These are phyloP conservation scores for Bombylius discolor DNA, from an alignment of 2,888 invertebrate species.

Conservation along the genomic window DNA sequence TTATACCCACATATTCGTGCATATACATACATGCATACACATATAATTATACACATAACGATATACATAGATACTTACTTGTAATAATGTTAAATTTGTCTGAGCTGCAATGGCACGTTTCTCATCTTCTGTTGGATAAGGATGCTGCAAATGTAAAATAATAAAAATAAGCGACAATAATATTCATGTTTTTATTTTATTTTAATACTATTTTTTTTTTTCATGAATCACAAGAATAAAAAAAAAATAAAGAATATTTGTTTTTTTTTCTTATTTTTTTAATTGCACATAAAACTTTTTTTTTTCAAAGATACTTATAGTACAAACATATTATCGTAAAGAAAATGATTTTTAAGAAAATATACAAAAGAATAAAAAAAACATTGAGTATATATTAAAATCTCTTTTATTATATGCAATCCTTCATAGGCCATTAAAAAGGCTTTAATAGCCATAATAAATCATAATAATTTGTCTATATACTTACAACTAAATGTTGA, in stretches of 20 bases:
- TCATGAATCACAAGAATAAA: not conserved
- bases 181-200: not conserved
- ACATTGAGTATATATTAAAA: not conserved
- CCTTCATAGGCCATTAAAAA: conserved; percentile 3
- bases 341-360: too few species aligned
- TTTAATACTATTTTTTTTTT: too few species aligned
- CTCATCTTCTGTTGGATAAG: conserved; percentile 90
- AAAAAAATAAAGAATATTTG: not conserved
- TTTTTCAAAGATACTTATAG: not conserved
- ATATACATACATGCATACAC: too few species aligned
- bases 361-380: not conserved
- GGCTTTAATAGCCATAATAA: conserved; percentile 5
- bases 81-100: conserved; percentile 74
- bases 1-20: too few species aligned
- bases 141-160: conserved; percentile 51
- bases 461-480: conserved; percentile 5
- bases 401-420: not conserved
- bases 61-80: conserved; percentile 27
- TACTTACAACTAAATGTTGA: conserved; percentile 84
- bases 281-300: not conserved
- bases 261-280: not conserved
- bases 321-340: not conserved
- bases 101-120: conserved; percentile 80
- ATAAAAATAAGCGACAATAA: not conserved
- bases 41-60: too few species aligned